phyloP scores from a whole-genome alignment of 2,797 vertebrate genomes.

The Chelon auratus region DNA sequence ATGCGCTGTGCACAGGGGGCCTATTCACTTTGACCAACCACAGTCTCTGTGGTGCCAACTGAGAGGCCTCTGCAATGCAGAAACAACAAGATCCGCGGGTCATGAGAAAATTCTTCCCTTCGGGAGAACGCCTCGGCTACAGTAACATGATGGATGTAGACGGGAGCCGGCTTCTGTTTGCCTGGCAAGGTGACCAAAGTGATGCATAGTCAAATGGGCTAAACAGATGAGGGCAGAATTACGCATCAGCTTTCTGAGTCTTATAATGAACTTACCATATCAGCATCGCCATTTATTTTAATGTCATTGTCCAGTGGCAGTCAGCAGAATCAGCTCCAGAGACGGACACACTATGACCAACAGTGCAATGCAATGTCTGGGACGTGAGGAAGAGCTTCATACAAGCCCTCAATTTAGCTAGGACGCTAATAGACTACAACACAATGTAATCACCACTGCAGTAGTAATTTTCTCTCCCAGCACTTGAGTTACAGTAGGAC shows the following conservation, averaged over 20 bases:
- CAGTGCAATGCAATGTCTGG: background rate
- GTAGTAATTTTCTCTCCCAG: background rate
- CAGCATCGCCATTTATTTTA: background rate
- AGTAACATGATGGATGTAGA: slow-evolving; percentile 33
- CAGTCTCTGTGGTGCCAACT: slow-evolving; percentile 44
- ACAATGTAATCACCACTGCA: background rate
- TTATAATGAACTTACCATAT: background rate
- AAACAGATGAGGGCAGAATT: slow-evolving; percentile 14
- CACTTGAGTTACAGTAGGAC: background rate
- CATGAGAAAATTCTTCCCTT: slow-evolving; percentile 56
- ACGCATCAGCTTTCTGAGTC: background rate
- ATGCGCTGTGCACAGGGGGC: slow-evolving; percentile 41
- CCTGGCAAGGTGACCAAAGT: slow-evolving; percentile 21
- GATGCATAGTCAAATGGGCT: background rate
- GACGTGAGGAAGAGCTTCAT: background rate
- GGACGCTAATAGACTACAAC: background rate
- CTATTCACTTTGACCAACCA: slow-evolving; percentile 51
- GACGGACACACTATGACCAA: background rate
- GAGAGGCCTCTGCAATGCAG: slow-evolving; percentile 42
- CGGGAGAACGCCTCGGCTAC: slow-evolving; percentile 26
- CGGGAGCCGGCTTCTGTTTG: slow-evolving; percentile 29
- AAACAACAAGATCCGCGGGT: slow-evolving; percentile 49
- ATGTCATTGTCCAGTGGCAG: background rate
- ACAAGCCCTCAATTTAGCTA: background rate
- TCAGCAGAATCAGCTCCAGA: background rate